Evolutionary conservation across 2,113 vertebrate species (phyloP).

Genomic region (Casuarius casuarius): DNA sequence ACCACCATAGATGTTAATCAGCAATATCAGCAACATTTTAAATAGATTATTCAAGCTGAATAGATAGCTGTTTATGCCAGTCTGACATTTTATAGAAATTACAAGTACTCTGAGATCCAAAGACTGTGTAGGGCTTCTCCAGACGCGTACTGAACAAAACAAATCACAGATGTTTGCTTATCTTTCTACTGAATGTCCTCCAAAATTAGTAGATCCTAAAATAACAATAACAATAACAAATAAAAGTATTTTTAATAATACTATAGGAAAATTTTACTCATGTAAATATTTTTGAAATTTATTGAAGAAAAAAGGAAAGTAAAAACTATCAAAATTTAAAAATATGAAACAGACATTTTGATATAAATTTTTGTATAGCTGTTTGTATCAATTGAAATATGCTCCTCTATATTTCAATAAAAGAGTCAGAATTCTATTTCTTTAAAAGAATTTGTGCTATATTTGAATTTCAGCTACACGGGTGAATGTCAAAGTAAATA

Average conservation of each 20-base stretch:
- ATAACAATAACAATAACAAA: neutral
- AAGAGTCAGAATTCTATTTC: neutral
- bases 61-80: neutral
- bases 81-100: neutral
- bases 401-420: neutral
- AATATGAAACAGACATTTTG: neutral
- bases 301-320: neutral
- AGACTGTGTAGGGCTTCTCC: neutral
- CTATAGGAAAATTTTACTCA: neutral
- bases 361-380: neutral
- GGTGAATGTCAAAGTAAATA: neutral
- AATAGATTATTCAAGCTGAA: neutral
- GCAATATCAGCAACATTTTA: neutral
- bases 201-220: conserved; percentile 44
- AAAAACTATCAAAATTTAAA: neutral
- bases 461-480: neutral
- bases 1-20: neutral
- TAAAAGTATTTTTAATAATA: neutral
- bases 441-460: neutral
- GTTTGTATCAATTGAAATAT: neutral
- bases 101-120: neutral
- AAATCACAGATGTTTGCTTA: neutral
- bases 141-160: neutral
- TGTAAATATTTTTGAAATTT: neutral
- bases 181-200: neutral